Conservation (phyloP, 2,797 vertebrate species). For the Hemibagrus guttatus region DNA sequence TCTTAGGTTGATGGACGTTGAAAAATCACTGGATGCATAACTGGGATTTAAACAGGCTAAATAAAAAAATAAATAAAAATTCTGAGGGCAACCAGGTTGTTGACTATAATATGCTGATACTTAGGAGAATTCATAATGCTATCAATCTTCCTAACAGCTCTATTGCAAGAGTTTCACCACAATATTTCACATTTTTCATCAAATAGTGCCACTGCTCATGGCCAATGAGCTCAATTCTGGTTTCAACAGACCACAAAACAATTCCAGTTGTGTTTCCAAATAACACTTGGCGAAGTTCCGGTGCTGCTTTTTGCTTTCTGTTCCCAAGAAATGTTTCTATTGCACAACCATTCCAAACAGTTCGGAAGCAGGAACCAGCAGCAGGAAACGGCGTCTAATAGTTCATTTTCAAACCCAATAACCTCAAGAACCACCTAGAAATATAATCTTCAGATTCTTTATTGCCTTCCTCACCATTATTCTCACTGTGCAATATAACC, state of each 20-base stretch:
- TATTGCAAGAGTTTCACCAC: neutral
- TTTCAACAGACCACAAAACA: slow-evolving; percentile 3
- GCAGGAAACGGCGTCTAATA: neutral
- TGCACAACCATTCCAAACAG: neutral
- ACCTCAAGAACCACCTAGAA: neutral
- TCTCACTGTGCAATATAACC: neutral
- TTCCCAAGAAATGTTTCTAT: neutral
- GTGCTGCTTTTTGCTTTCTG: neutral
- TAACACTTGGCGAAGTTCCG: neutral
- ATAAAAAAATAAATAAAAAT: too few relatives aligned
- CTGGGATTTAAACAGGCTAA: neutral
- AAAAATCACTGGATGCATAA: neutral
- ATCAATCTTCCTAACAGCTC: neutral
- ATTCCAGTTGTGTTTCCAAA: neutral
- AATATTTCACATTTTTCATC: slow-evolving; percentile 4
- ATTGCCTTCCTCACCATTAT: neutral
- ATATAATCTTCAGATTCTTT: neutral
- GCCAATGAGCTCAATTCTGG: neutral
- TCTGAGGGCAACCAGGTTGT: neutral
- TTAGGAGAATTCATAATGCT: neutral
- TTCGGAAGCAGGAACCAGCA: neutral
- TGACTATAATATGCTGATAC: neutral
- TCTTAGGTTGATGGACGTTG: neutral
- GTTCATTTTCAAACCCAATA: neutral
- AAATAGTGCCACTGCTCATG: neutral